Percentiles rank a stretch among this genome's conserved stretches.
Evolutionary conservation across 2,113 vertebrate genomes (phyloP).

Genomic region (Rhea pennata): DNA sequence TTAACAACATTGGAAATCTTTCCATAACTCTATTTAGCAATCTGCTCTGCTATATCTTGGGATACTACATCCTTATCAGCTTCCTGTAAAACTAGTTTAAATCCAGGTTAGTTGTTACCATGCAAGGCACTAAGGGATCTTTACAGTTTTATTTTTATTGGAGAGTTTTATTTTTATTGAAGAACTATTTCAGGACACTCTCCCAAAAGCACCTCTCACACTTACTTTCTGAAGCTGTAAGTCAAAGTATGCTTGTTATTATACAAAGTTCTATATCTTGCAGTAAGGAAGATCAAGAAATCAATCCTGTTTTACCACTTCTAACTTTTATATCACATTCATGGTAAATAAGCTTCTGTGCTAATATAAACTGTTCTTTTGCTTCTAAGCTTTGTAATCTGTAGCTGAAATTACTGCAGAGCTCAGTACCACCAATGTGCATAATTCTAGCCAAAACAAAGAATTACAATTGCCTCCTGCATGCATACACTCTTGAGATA

Average conservation of each 20-base stretch:
- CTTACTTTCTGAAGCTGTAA: not conserved
- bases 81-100: not conserved
- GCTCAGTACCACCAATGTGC: not conserved
- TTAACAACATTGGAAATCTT: not conserved
- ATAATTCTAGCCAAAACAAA: not conserved
- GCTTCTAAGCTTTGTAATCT: not conserved
- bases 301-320: not conserved
- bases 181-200: not conserved
- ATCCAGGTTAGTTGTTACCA: not conserved
- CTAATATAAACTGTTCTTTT: not conserved
- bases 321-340: not conserved
- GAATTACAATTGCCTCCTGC: not conserved
- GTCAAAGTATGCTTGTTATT: not conserved
- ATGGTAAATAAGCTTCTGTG: not conserved
- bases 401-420: not conserved
- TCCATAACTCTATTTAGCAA: not conserved
- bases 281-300: not conserved
- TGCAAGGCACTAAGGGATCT: not conserved
- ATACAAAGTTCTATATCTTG: not conserved
- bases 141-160: not conserved
- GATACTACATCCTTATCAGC: not conserved
- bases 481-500: not conserved
- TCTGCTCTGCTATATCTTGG: not conserved
- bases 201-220: not conserved
- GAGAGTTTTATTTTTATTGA: not conserved